Evolutionary conservation across 2,797 vertebrate genomes (phyloP), one percentile per base, ranked within the genome.

Genomic region (Myotis daubentonii): DNA sequence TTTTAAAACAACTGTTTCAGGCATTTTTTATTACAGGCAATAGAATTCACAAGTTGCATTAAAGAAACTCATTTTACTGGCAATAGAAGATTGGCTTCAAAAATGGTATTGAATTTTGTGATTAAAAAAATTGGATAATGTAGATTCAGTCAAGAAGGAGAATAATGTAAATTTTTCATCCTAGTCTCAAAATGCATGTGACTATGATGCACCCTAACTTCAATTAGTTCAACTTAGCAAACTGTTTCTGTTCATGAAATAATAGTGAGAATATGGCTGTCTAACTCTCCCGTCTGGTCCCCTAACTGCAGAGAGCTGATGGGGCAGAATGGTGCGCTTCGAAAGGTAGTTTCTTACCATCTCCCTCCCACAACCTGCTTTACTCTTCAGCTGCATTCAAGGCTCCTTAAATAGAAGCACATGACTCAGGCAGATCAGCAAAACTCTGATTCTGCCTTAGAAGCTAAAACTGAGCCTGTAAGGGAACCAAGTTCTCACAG

Each of bases 341-440:
- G 20, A n/a, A 51, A 78, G 49, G 17, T 23, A 75, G 78, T 55
- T 53, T 74, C 79, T 19, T 28, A 85, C 53, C 5, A 33, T 41
- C 36, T 74, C 28, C 33, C 28, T 11, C 71, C 23, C 16, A 8
- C 17, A 20, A n/a, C 47, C 15, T 62, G 78, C 41, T 51, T 81
- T 55, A 19, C 41, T 91, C 41, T 28, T 28, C 53, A 78, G 83
- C 74, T 78, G 20, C 74, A 55, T 65, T 71, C 74, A 66, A 44
- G 9, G 16, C 5, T 82, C 89, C 79, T 89, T 74, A 93, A 95
- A 93, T 85, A 89, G 84, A 94, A 95, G 70, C 36, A 36, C 36
- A 68, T 10, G 79, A 75, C 41, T 78, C 82, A 33, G 23, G 20
- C 90, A 51, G 41, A 89, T 93, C 70, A 49, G 92, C 74, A 86